A percentile compares a stretch with the other conserved stretches of the same genome.
Conservation (phyloP, 2,888 invertebrate species). For the Tyria jacobaeae region DNA sequence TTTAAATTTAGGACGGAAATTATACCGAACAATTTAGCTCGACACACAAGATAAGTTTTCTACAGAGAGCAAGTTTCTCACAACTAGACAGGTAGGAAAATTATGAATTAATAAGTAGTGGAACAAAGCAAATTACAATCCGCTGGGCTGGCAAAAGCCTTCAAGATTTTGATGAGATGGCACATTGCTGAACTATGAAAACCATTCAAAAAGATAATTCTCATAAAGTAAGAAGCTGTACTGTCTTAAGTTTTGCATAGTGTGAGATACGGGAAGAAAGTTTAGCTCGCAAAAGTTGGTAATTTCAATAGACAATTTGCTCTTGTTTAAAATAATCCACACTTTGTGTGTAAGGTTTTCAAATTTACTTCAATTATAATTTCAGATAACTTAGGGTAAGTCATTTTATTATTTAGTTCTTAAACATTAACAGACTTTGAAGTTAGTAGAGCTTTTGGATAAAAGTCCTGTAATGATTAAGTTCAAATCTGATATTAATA, state of each 20-base stretch:
- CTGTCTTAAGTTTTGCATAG: constrained; percentile 43
- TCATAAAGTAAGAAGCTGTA: constrained; percentile 47
- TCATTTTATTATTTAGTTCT: neutral
- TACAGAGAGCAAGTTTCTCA: neutral
- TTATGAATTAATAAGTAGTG: constrained; percentile 34
- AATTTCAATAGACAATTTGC: constrained; percentile 31
- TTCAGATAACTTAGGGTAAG: neutral
- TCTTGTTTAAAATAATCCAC: constrained; percentile 7
- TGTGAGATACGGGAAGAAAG: constrained; percentile 40
- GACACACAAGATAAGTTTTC: neutral
- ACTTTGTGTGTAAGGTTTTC: constrained; percentile 1
- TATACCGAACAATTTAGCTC: neutral
- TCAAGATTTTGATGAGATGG: constrained; percentile 34
- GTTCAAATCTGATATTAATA: too few relatives aligned
- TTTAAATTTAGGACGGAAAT: neutral
- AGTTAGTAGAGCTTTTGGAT: too few relatives aligned
- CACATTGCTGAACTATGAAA: constrained; percentile 40
- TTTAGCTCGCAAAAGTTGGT: constrained; percentile 36
- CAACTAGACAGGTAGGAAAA: constrained; percentile 31
- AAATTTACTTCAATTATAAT: constrained; percentile 1
- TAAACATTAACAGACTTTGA: too few relatives aligned
- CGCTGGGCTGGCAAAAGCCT: constrained; percentile 28
- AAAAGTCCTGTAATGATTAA: too few relatives aligned
- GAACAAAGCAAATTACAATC: constrained; percentile 29
- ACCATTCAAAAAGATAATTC: constrained; percentile 54